These are phyloP conservation scores for Salticus scenicus DNA, from an alignment of 2,888 invertebrate species.

Conservation along the genomic window DNA sequence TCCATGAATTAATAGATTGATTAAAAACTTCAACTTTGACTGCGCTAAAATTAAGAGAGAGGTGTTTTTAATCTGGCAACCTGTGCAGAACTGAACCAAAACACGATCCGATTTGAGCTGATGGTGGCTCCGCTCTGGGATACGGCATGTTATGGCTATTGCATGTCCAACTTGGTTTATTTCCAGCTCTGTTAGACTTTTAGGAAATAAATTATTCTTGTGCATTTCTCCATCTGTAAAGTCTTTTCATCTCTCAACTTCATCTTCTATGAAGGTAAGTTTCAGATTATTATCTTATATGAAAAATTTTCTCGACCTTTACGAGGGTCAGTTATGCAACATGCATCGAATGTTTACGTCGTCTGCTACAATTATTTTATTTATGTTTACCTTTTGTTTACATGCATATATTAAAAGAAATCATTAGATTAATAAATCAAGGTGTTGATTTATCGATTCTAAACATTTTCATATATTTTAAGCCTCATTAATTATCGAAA, in stretches of 20 bases:
- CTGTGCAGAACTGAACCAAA: neutral
- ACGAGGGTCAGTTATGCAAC: slow-evolving; percentile 64
- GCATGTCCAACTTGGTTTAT: slow-evolving; percentile 25
- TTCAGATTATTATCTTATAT: neutral
- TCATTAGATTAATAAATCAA: too few species aligned
- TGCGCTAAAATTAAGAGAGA: neutral
- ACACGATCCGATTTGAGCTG: neutral
- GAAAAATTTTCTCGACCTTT: slow-evolving; percentile 47
- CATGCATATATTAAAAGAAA: neutral
- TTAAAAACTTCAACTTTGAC: slow-evolving; percentile 22
- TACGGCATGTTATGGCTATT: slow-evolving; percentile 42
- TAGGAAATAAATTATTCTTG: slow-evolving; percentile 34
- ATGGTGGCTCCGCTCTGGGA: slow-evolving; percentile 19
- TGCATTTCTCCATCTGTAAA: slow-evolving; percentile 27
- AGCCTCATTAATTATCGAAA: too few species aligned
- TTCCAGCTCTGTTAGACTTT: slow-evolving; percentile 11
- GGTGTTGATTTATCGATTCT: too few species aligned
- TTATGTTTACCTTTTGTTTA: neutral
- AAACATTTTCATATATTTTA: too few species aligned
- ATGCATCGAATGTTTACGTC: slow-evolving; percentile 46
- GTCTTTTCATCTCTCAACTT: slow-evolving; percentile 33
- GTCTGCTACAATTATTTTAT: slow-evolving; percentile 22
- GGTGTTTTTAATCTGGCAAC: slow-evolving; percentile 30
- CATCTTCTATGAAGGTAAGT: slow-evolving; percentile 49
- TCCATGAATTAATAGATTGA: too few species aligned